Evolutionary conservation across 2,888 invertebrate species (phyloP).

Genomic region (Portevinia maculata): DNA sequence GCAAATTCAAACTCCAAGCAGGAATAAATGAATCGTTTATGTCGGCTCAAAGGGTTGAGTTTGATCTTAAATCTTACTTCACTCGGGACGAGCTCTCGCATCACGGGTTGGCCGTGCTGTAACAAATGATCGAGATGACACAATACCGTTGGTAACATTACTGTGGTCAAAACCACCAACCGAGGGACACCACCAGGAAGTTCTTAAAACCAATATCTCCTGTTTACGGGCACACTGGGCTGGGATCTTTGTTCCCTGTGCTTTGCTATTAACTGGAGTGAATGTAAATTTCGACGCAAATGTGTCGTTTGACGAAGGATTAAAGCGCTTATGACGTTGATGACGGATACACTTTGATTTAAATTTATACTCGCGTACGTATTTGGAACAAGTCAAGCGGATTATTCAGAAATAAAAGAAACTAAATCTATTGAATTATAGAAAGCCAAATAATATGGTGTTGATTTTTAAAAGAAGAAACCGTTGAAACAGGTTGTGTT

Average conservation of each 20-base stretch:
- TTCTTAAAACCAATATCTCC: slow-evolving; percentile 20
- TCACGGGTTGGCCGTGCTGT: not conserved
- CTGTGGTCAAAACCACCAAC: not conserved
- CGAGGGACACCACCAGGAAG: slow-evolving; percentile 44
- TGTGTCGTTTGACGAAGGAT: not conserved
- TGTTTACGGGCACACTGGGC: slow-evolving; percentile 7
- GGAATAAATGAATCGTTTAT: slow-evolving; percentile 27
- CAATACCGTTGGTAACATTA: slow-evolving; percentile 39
- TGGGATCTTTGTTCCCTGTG: slow-evolving; percentile 10
- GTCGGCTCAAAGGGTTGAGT: slow-evolving; percentile 28
- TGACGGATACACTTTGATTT: not conserved
- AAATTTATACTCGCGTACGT: too few species aligned
- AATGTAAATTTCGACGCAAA: slow-evolving; percentile 14
- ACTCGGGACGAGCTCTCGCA: not conserved
- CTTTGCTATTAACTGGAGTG: slow-evolving; percentile 21
- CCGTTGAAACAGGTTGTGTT: slow-evolving; percentile 15
- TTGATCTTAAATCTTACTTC: slow-evolving; percentile 19
- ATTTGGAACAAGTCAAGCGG: slow-evolving; percentile 9
- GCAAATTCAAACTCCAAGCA: slow-evolving; percentile 20
- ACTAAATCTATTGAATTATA: not conserved
- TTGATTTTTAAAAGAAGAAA: not conserved
- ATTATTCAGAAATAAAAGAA: slow-evolving; percentile 29
- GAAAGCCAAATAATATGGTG: slow-evolving; percentile 12
- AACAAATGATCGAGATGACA: slow-evolving; percentile 33
- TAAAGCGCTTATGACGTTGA: slow-evolving; percentile 9